phyloP scores from a whole-genome alignment of 2,797 vertebrate species.

The Xerus rutilus region DNA sequence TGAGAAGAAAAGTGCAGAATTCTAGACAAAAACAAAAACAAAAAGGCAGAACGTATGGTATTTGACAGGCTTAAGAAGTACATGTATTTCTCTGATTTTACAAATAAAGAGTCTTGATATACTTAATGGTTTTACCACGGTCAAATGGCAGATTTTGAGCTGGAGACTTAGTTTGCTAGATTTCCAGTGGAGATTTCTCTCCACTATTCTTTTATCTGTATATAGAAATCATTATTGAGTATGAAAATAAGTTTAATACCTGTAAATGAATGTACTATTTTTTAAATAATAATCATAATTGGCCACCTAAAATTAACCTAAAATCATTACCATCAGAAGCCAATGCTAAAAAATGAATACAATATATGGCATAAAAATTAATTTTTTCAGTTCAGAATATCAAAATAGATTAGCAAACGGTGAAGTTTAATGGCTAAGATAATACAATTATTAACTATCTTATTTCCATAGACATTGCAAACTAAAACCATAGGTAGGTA shows the following conservation, averaged over 20 bases:
- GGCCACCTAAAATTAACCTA: constrained; percentile 29
- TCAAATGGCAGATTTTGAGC: neutral
- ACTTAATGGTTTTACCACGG: neutral
- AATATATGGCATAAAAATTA: neutral
- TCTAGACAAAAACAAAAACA: neutral
- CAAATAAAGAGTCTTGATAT: neutral
- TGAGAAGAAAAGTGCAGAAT: neutral
- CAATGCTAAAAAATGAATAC: neutral
- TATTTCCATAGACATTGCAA: neutral
- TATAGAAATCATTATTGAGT: neutral
- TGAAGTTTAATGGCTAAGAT: neutral
- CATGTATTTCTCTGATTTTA: neutral
- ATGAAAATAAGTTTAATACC: constrained; percentile 42
- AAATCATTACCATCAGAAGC: neutral
- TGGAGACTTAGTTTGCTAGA: neutral
- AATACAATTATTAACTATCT: neutral
- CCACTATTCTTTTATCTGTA: neutral
- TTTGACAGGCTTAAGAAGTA: neutral
- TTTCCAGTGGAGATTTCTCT: neutral
- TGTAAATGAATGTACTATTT: neutral
- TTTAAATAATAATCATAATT: neutral
- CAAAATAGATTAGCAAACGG: neutral
- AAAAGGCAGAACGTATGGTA: neutral
- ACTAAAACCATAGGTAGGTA: neutral
- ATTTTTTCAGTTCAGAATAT: neutral